phyloP scores from a whole-genome alignment of 2,113 vertebrate genomes.

The Cairina moschata region DNA sequence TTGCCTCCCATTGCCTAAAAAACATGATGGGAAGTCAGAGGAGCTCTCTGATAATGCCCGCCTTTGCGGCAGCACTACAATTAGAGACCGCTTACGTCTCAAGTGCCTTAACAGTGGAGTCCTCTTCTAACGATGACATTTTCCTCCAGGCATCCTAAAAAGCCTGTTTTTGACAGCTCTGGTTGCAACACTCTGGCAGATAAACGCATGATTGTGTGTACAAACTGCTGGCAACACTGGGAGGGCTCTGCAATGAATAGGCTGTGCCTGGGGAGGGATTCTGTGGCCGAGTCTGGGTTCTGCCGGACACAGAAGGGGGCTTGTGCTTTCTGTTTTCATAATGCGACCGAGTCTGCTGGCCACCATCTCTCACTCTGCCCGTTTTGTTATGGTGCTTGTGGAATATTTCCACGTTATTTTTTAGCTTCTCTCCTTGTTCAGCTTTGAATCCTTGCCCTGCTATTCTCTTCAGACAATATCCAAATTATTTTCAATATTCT shows the following conservation, averaged over 20 bases:
- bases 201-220: conserved; percentile 56
- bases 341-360: not conserved
- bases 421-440: not conserved
- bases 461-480: not conserved
- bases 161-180: conserved; percentile 33
- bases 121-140: conserved; percentile 55
- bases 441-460: not conserved
- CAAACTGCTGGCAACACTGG: not conserved
- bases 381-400: fast-evolving
- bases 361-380: not conserved
- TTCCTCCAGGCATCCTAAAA: conserved; percentile 44
- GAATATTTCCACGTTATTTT: not conserved
- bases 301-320: not conserved
- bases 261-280: not conserved
- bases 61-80: not conserved
- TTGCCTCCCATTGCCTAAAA: not conserved
- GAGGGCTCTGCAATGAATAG: not conserved
- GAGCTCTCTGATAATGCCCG: not conserved
- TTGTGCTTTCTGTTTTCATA: not conserved
- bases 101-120: conserved; percentile 33
- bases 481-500: conserved; percentile 8
- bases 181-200: not conserved
- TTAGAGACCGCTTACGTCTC: not conserved
- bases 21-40: not conserved
- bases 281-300: not conserved